Percentiles rank a stretch among this genome's conserved stretches.
Evolutionary conservation across 2,113 vertebrate species (phyloP).

Genomic region (Catharus minimus): DNA sequence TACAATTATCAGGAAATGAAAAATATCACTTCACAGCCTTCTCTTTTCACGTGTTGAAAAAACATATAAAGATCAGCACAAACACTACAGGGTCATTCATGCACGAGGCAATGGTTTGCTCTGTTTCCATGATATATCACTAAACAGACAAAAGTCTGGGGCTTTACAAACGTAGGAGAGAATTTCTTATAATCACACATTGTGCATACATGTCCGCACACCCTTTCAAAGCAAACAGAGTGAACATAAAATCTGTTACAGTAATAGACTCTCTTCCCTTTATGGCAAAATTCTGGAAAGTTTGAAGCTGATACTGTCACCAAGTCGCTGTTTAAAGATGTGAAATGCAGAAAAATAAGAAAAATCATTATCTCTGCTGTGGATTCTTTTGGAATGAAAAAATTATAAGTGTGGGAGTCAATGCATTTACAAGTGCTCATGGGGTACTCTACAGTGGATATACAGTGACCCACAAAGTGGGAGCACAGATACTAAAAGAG

Average conservation of each 20-base stretch:
- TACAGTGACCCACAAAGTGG: background rate
- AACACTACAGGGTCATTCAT: slow-evolving; percentile 1
- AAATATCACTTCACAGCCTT: slow-evolving; percentile 13
- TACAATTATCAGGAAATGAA: slow-evolving; percentile 59
- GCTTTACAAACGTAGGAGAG: background rate
- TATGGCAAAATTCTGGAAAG: slow-evolving; percentile 6
- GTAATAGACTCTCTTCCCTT: background rate
- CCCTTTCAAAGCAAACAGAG: background rate
- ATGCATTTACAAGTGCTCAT: background rate
- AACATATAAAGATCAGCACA: slow-evolving; percentile 2
- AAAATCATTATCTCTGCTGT: slow-evolving; percentile 3
- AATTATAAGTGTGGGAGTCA: background rate
- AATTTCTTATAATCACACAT: slow-evolving; percentile 20
- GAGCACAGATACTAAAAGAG: background rate
- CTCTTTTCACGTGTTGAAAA: slow-evolving; percentile 34
- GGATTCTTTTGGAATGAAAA: background rate
- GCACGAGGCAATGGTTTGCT: background rate
- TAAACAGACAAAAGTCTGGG: background rate
- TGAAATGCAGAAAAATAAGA: slow-evolving; percentile 6
- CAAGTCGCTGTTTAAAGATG: background rate
- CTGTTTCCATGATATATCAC: background rate
- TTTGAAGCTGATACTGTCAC: slow-evolving; percentile 26
- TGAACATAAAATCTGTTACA: slow-evolving; percentile 17
- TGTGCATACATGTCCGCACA: background rate
- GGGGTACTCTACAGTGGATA: background rate